phyloP scores from a whole-genome alignment of 2,113 vertebrate species.

The Poecile atricapillus region DNA sequence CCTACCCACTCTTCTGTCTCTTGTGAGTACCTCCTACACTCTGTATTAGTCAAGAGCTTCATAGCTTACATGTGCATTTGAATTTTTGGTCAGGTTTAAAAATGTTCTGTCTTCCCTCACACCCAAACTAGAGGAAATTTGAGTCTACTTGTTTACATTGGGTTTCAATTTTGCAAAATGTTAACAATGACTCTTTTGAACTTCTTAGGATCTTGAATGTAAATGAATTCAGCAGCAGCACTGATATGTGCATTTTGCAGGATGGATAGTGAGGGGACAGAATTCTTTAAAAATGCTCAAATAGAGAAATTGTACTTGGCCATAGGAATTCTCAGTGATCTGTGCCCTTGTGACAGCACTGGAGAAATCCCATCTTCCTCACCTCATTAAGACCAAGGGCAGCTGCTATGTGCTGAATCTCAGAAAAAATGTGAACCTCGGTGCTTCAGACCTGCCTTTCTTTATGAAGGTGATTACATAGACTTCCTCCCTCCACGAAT shows the following conservation, averaged over 20 bases:
- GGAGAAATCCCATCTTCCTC: neutral
- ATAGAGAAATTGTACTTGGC: neutral
- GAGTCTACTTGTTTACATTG: neutral
- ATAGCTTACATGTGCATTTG: neutral
- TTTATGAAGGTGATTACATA: neutral
- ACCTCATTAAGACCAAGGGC: neutral
- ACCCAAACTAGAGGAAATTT: neutral
- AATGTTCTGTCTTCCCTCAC: neutral
- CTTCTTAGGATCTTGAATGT: neutral
- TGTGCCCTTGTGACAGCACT: neutral
- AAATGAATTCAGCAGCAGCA: neutral
- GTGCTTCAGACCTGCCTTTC: neutral
- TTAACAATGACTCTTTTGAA: neutral
- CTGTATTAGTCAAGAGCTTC: neutral
- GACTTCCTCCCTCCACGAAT: neutral
- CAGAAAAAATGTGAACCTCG: neutral
- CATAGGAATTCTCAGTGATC: neutral
- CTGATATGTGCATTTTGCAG: accelerated
- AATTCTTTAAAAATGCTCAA: neutral
- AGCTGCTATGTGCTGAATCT: neutral
- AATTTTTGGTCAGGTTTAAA: neutral
- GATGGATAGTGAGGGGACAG: neutral
- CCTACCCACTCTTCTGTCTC: neutral
- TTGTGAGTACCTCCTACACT: neutral
- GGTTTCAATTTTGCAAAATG: neutral